Evolutionary conservation across 2,888 invertebrate species (phyloP).

Genomic region (Lycia hirtaria): DNA sequence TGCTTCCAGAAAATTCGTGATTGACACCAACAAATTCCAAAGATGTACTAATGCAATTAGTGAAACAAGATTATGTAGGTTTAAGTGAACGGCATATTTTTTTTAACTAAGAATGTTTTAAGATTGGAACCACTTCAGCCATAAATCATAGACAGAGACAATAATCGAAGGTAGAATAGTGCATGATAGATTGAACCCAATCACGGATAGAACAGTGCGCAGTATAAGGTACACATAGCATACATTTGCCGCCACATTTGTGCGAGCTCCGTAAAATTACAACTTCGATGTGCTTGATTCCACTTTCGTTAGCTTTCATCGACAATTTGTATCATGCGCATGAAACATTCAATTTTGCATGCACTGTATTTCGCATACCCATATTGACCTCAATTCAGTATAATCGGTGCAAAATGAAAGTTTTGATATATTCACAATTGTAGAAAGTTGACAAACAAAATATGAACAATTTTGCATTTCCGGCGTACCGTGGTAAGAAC

Average conservation of each 20-base stretch:
- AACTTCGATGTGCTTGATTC: conserved; percentile 32
- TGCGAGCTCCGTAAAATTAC: conserved; percentile 39
- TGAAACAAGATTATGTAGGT: no score
- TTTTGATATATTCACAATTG: conserved; percentile 19
- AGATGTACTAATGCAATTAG: no score
- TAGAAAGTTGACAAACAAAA: conserved; percentile 8
- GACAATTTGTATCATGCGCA: conserved; percentile 40
- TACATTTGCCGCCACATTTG: conserved; percentile 36
- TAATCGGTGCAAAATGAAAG: conserved; percentile 31
- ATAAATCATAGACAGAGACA: conserved; percentile 6
- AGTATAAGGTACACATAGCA: conserved; percentile 31
- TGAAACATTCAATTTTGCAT: conserved; percentile 37
- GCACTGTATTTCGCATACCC: conserved; percentile 31
- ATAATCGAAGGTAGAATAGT: conserved; percentile 24
- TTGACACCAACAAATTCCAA: no score
- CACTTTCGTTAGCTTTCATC: conserved; percentile 41
- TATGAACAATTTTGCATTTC: conserved; percentile 19
- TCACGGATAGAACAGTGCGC: conserved; percentile 23
- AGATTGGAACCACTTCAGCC: conserved; percentile 17
- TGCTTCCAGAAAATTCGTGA: no score
- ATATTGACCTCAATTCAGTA: conserved; percentile 27
- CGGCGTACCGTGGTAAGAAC: conserved; percentile 13
- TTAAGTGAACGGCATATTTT: no score
- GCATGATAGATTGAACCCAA: conserved; percentile 17
- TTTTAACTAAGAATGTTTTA: no score